Evolutionary conservation across 2,797 vertebrate genomes (phyloP), one percentile per base, ranked within the genome.

Genomic region (Sebastolobus alascanus): DNA sequence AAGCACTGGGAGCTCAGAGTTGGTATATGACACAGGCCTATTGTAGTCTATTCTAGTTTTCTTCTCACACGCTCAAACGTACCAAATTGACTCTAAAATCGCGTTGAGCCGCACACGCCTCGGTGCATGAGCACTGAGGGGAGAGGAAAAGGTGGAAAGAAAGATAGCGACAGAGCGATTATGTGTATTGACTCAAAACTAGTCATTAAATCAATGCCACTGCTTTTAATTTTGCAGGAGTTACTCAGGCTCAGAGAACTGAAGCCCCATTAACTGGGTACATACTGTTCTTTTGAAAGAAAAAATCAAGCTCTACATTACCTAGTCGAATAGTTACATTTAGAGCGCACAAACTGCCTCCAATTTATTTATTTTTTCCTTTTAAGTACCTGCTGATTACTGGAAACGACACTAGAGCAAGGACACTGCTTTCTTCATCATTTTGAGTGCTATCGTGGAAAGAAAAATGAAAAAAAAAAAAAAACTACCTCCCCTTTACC

Each of bases 141-240:
- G n/a, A 43, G 20, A 75, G 35, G 16, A 68, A 68, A 73, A 52
- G 35, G 29, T 46, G 40, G 54, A 38, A 14, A 35, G 40, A 22
- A 4, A 71, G 56, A 55, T 37, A 65, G 66, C 3, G 3, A 55
- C 29, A 54, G 60, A 72, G 70, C 31, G 58, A 85, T 75, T 79
- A 82, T 68, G 65, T 90, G 80, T 78, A 75, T 64, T 67, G 80
- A 83, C 63, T 77, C 52, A 64, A 84, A 81, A 80, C 35, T 8
- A 64, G 31, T 76, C 50, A 77, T 82, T 81, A 84, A 89, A 85
- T 80, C 67, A 76, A 81, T 83, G 52, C 54, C 61, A 16, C 27
- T 67, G 80, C 65, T 86, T 82, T 90, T 87, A 27, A 75, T 88
- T 91, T 87, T 63, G 37, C 68, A 81, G 46, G 27, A 67, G 68